Conservation (phyloP, 2,888 invertebrate genomes). For the Acronicta aceris region DNA sequence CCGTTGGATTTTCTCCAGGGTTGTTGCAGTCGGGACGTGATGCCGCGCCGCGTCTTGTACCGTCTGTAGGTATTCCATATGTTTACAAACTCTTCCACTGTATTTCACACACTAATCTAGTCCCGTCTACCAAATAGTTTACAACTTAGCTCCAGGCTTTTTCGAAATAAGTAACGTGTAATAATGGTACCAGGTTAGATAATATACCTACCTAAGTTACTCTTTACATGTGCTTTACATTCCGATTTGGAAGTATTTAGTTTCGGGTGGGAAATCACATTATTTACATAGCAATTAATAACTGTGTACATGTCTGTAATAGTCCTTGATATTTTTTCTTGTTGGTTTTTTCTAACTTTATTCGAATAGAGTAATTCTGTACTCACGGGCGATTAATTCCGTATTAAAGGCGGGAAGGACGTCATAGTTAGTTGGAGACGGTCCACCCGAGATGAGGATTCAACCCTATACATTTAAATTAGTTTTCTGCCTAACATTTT, state of each 20-base stretch:
- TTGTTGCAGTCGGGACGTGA: slow-evolving; percentile 43
- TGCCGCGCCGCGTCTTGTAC: slow-evolving; percentile 1
- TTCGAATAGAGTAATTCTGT: slow-evolving; percentile 29
- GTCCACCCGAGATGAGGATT: slow-evolving; percentile 36
- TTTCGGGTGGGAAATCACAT: too few relatives aligned
- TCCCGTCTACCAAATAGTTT: slow-evolving; percentile 30
- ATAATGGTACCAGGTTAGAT: too few relatives aligned
- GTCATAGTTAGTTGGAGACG: slow-evolving; percentile 38
- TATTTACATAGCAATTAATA: too few relatives aligned
- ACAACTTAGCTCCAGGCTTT: slow-evolving; percentile 2
- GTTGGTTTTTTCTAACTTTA: too few relatives aligned
- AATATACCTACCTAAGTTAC: too few relatives aligned
- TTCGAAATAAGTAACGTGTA: not conserved
- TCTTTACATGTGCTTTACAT: too few relatives aligned
- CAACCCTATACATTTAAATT: slow-evolving; percentile 54
- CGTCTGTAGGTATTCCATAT: slow-evolving; percentile 25
- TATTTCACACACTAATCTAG: slow-evolving; percentile 36
- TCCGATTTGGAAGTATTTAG: too few relatives aligned
- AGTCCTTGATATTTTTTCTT: too few relatives aligned
- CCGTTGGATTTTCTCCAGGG: slow-evolving; percentile 33
- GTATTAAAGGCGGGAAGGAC: slow-evolving; percentile 37
- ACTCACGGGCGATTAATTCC: slow-evolving; percentile 27
- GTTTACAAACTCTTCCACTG: slow-evolving; percentile 31
- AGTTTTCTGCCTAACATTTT: slow-evolving; percentile 43
- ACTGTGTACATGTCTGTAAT: too few relatives aligned